A percentile compares a stretch with the other conserved stretches of the same genome.
phyloP scores from a whole-genome alignment of 35 echinoderm and acorn worm genomes.

The Anneissia japonica region DNA sequence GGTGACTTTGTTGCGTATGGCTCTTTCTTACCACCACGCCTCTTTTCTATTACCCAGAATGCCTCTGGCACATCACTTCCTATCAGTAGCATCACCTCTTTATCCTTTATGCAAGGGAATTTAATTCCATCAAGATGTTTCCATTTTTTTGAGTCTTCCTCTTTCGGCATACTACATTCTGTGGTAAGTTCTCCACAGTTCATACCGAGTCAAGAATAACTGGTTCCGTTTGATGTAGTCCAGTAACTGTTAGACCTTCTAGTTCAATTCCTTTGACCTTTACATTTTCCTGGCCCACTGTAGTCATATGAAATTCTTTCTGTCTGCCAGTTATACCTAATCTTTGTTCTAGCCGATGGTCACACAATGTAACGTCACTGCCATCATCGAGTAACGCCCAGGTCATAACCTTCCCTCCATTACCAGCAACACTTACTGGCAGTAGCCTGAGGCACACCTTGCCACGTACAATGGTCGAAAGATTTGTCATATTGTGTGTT shows the following conservation, averaged over 20 bases:
- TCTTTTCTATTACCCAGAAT: slow-evolving; percentile 47
- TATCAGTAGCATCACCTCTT: slow-evolving; percentile 27
- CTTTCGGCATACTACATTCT: slow-evolving; percentile 20
- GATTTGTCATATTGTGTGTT: no score
- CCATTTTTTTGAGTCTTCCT: slow-evolving; percentile 15
- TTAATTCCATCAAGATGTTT: slow-evolving; percentile 28
- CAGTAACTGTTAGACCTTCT: no score
- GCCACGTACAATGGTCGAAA: no score
- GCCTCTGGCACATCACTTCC: slow-evolving; percentile 43
- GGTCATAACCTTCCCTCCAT: slow-evolving; percentile 2
- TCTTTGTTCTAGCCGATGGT: slow-evolving; percentile 13
- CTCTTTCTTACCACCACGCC: slow-evolving; percentile 26
- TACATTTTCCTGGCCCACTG: slow-evolving; percentile 19
- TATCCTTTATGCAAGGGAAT: slow-evolving; percentile 4
- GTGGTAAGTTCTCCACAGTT: slow-evolving; percentile 27
- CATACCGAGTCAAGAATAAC: no score
- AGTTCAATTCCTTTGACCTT: slow-evolving; percentile 19
- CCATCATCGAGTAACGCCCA: slow-evolving; percentile 53
- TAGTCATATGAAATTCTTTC: slow-evolving; percentile 33
- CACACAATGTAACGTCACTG: slow-evolving; percentile 41
- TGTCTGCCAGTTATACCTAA: slow-evolving; percentile 15
- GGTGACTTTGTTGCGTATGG: slow-evolving; percentile 34
- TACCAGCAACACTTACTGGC: slow-evolving; percentile 31
- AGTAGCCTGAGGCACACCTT: slow-evolving; percentile 37
- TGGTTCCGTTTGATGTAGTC: no score